Evolutionary conservation across 1,140 invertebrate genomes (phyloP), one percentile per base, ranked within the genome.

Genomic region (Anagrus nilaparvatae): DNA sequence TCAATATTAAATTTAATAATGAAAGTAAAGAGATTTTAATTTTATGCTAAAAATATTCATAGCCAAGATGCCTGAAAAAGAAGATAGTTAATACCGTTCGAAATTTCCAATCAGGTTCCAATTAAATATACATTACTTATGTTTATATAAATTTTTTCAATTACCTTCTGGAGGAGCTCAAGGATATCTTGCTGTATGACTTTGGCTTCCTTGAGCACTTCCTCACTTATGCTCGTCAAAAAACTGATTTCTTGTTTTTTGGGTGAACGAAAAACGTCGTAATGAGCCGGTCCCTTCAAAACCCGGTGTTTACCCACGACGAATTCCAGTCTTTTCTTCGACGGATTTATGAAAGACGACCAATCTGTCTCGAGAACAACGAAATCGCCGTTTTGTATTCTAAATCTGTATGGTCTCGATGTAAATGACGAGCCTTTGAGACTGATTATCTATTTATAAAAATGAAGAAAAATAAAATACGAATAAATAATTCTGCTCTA

Each of bases 341-440:
- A 96, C 0, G 92, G 91, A 74, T 95, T 95, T 21, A 93, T 76
- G 61, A 94, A 94, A 43, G 84, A 85, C 0, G 87, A 87, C 88
- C 89, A 96, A 62, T 94, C 87, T 0, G 90, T 93, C 63, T 92
- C 85, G 23, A 94, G 62, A 32, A 80, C 73, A 24, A 87, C 73
- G 59, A 77, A 92, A 49, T 79, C 77, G 1, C 88, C 87, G 61
- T 94, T 94, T 56, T 87, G 82, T 18, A 82, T 78, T 31, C 80
- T 70, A 60, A 94, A 86, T 44, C 85, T 75, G 52, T 80, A 78
- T 3, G 86, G 81, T 54, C 84, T 84, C 54, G 84, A 87, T 46
- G 76, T 75, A 55, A 83, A 79, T 4, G 80, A 75, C 28, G 75
- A 71, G 44, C 79, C 81, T 57, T 76, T 69, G 37, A 71, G 66